These are phyloP conservation scores for Erythrolamprus reginae DNA, from an alignment of 2,113 vertebrate species.

Conservation along the genomic window DNA sequence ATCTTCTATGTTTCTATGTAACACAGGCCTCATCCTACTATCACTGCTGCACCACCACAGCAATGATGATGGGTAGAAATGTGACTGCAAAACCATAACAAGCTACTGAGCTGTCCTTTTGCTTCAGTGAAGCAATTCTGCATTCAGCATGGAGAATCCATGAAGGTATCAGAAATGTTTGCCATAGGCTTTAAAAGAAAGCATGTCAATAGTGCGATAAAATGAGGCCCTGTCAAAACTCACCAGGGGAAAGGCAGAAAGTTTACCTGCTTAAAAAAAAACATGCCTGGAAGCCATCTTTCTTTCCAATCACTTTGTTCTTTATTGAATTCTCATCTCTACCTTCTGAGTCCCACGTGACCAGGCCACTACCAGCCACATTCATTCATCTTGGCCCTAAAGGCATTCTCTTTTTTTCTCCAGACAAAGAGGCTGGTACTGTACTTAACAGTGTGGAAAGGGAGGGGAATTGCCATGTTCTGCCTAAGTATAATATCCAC, in stretches of 20 bases:
- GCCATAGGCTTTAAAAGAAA: not conserved
- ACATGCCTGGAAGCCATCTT: not conserved
- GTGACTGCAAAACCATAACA: not conserved
- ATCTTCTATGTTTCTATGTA: no score
- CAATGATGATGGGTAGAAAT: not conserved
- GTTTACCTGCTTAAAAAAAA: not conserved
- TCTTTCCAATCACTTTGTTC: not conserved
- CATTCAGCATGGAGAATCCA: not conserved
- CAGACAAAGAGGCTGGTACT: not conserved
- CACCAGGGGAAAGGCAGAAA: not conserved
- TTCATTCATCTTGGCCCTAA: slow-evolving; percentile 2
- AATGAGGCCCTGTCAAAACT: not conserved
- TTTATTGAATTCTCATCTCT: not conserved
- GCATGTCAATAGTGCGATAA: not conserved
- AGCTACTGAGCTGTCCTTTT: not conserved
- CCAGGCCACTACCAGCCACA: not conserved
- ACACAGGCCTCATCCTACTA: not conserved
- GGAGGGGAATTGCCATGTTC: not conserved
- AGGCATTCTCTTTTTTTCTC: not conserved
- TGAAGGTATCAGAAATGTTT: not conserved
- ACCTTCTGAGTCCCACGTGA: not conserved
- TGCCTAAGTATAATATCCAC: not conserved
- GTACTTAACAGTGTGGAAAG: not conserved
- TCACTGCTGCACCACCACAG: not conserved
- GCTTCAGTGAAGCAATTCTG: not conserved